Evolutionary conservation across 2,888 invertebrate species (phyloP).

Genomic region (Yponomeuta evonymella): DNA sequence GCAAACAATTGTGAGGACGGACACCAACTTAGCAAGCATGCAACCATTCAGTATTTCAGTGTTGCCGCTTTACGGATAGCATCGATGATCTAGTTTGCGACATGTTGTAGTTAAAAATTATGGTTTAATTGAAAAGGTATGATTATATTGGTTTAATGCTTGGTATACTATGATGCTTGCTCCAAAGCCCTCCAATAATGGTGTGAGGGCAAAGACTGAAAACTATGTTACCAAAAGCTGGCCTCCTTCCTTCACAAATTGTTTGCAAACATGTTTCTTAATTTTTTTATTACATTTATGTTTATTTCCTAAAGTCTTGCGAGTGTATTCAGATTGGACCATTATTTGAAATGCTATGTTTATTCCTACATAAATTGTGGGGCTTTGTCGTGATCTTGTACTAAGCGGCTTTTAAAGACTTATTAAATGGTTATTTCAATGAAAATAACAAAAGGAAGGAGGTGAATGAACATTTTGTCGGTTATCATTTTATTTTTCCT

Average conservation of each 20-base stretch:
- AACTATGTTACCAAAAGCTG: conserved; percentile 69
- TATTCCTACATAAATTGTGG: not conserved
- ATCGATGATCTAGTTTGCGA: conserved; percentile 60
- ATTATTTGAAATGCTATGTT: not conserved
- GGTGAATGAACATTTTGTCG: conserved; percentile 1
- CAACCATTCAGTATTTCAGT: conserved; percentile 4
- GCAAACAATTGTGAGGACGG: conserved; percentile 78
- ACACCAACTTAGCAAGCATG: conserved; percentile 66
- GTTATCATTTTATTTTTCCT: not conserved
- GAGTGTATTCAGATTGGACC: not conserved
- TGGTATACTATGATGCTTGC: conserved; percentile 64
- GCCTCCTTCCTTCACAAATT: conserved; percentile 90
- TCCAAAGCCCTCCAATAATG: conserved; percentile 43
- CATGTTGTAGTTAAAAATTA: conserved; percentile 74
- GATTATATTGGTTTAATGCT: conserved; percentile 70
- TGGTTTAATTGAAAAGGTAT: conserved; percentile 67
- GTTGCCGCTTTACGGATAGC: conserved; percentile 9
- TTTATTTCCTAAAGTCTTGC: not conserved
- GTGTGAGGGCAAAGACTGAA: conserved; percentile 47
- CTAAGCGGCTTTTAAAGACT: not conserved
- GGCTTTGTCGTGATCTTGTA: not conserved
- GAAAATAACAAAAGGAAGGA: not conserved
- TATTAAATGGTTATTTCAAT: not conserved
- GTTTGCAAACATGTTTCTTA: conserved; percentile 83
- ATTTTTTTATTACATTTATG: conserved; percentile 19